These are phyloP conservation scores for Plutomurus gul DNA, from an alignment of 1,140 invertebrate species.

Conservation along the genomic window DNA sequence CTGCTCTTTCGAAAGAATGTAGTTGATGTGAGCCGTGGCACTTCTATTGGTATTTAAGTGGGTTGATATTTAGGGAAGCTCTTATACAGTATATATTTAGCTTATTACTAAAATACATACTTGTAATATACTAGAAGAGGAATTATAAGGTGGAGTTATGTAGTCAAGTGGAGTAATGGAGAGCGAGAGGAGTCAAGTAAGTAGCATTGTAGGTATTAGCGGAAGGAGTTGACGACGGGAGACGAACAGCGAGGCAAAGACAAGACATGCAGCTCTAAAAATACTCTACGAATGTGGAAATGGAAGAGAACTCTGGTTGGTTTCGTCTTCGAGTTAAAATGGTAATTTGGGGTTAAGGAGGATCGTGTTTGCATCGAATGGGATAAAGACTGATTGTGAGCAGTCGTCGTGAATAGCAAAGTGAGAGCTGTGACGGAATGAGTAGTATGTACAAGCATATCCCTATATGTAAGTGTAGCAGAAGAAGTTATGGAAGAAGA, in stretches of 20 bases:
- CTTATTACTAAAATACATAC: no score
- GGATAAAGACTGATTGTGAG: slow-evolving; percentile 23
- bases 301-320: slow-evolving; percentile 3
- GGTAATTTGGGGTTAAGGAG: slow-evolving; percentile 23
- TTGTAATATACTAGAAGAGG: no score
- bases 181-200: background rate
- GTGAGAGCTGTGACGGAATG: no score
- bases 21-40: no score
- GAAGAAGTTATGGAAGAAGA: background rate
- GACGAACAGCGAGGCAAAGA: background rate
- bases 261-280: background rate
- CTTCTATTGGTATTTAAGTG: no score
- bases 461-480: no score
- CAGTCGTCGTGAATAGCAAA: slow-evolving; percentile 6
- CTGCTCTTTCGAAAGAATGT: no score
- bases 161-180: background rate
- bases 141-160: slow-evolving; percentile 1
- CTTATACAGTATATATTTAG: no score
- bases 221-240: background rate
- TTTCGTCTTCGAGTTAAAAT: slow-evolving; percentile 14
- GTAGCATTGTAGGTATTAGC: background rate
- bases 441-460: no score
- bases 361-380: background rate
- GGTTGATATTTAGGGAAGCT: no score
- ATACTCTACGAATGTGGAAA: slow-evolving; percentile 19